Percentiles rank a stretch among this genome's conserved stretches.
These are phyloP conservation scores for Heteromyza rotundicornis DNA, from an alignment of 2,888 invertebrate genomes.

Conservation along the genomic window DNA sequence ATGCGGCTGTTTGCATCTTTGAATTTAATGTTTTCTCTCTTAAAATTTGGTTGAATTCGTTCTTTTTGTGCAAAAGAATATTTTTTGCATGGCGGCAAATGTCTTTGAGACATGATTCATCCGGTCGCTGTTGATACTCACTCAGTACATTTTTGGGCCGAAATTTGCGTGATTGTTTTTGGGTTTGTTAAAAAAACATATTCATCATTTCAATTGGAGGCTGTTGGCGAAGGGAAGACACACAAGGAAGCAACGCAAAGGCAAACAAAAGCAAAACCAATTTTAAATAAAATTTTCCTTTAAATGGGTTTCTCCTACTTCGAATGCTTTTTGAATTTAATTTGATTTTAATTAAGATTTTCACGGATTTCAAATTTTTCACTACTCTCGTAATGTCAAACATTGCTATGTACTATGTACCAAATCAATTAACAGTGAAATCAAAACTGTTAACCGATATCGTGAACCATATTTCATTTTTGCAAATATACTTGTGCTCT, in stretches of 20 bases:
- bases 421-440: too few relatives aligned
- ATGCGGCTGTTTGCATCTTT: conserved; percentile 14
- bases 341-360: background rate
- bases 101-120: conserved; percentile 51
- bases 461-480: too few relatives aligned
- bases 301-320: too few relatives aligned
- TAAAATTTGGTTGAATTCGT: too few relatives aligned
- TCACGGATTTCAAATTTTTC: too few relatives aligned
- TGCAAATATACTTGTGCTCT: too few relatives aligned
- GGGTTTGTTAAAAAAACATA: background rate
- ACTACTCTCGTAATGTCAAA: too few relatives aligned
- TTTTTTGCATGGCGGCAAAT: conserved; percentile 29
- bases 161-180: conserved; percentile 28
- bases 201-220: too few relatives aligned
- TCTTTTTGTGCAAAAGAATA: background rate
- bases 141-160: background rate
- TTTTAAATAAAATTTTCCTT: too few relatives aligned
- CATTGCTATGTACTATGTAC: too few relatives aligned
- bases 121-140: conserved; percentile 37
- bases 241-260: background rate
- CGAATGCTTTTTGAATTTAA: background rate
- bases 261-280: background rate
- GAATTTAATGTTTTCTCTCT: background rate
- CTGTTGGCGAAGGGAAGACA: too few relatives aligned
- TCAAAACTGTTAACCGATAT: too few relatives aligned